Conservation (phyloP, 2,888 invertebrate species). For the Drosophila prostipennis region DNA sequence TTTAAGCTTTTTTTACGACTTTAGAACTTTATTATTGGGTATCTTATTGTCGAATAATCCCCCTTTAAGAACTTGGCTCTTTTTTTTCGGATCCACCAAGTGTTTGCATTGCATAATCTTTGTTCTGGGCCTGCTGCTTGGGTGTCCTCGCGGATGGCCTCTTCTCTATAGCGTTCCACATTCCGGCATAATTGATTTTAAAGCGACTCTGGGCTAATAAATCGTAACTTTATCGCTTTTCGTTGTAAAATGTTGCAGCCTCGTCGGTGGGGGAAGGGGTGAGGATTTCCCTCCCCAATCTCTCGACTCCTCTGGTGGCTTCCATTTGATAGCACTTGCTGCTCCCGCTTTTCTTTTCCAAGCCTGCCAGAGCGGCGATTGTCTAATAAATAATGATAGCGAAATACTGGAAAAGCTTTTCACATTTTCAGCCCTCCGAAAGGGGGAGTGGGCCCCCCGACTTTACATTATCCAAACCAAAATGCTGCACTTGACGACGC, state of each 20-base stretch:
- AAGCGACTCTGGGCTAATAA: conserved; percentile 81
- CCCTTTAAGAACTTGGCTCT: neutral
- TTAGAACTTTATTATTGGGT: neutral
- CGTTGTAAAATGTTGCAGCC: conserved; percentile 61
- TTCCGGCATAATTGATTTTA: conserved; percentile 83
- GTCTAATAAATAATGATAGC: conserved; percentile 74
- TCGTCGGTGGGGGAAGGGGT: neutral
- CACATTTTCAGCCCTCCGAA: conserved; percentile 50
- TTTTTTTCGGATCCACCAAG: conserved; percentile 45
- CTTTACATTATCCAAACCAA: conserved; percentile 35
- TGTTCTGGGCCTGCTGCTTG: conserved; percentile 54
- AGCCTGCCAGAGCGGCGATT: conserved; percentile 42
- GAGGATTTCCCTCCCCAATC: neutral
- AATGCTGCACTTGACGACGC: conserved; percentile 71
- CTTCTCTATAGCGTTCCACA: conserved; percentile 79
- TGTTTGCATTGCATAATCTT: conserved; percentile 78
- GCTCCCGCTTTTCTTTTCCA: conserved; percentile 52
- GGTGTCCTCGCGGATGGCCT: conserved; percentile 57
- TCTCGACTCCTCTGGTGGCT: conserved; percentile 29
- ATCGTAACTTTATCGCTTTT: conserved; percentile 82
- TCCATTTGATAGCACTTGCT: conserved; percentile 46
- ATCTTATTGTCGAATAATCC: conserved; percentile 8
- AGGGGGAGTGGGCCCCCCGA: no score
- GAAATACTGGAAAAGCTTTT: conserved; percentile 49
- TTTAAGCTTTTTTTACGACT: no score